A percentile compares a stretch with the other conserved stretches of the same genome.
phyloP scores from a whole-genome alignment of 35 echinoderm and acorn worm genomes.

The Lytechinus pictus region DNA sequence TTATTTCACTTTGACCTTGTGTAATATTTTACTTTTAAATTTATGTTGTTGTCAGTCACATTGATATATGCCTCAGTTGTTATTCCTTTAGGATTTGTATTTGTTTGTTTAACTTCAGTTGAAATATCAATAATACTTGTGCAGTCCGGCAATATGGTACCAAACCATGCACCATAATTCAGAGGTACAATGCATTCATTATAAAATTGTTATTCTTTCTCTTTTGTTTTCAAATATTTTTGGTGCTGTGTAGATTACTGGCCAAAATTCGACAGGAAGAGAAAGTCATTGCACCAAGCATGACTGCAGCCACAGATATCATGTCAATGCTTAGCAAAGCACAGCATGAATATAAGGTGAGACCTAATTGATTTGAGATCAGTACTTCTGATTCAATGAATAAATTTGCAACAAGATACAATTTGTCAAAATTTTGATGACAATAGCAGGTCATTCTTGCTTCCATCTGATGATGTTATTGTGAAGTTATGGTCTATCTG shows the following conservation, averaged over 20 bases:
- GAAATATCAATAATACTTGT: too few relatives aligned
- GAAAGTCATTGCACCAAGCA: neutral
- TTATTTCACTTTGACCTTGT: neutral
- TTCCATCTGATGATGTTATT: too few relatives aligned
- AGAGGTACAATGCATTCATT: too few relatives aligned
- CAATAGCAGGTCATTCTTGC: neutral
- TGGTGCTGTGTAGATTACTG: slow-evolving; percentile 51
- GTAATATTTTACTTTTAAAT: neutral
- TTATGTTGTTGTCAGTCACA: too few relatives aligned
- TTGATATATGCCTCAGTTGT: too few relatives aligned
- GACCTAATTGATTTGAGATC: neutral
- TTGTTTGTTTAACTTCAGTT: too few relatives aligned
- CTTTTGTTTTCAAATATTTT: neutral
- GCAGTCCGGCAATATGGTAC: too few relatives aligned
- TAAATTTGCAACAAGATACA: neutral
- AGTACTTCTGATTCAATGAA: neutral
- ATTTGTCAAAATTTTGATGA: neutral
- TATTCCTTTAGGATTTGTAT: too few relatives aligned
- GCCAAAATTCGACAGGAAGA: slow-evolving; percentile 42
- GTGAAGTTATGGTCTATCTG: too few relatives aligned
- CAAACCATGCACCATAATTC: too few relatives aligned
- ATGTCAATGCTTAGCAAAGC: slow-evolving; percentile 92
- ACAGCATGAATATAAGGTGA: slow-evolving; percentile 88
- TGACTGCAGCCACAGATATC: slow-evolving; percentile 55
- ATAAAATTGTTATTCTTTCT: neutral